Evolutionary conservation across 2,797 vertebrate species (phyloP), one percentile per base, ranked within the genome.

Genomic region (Crenuchus spilurus): DNA sequence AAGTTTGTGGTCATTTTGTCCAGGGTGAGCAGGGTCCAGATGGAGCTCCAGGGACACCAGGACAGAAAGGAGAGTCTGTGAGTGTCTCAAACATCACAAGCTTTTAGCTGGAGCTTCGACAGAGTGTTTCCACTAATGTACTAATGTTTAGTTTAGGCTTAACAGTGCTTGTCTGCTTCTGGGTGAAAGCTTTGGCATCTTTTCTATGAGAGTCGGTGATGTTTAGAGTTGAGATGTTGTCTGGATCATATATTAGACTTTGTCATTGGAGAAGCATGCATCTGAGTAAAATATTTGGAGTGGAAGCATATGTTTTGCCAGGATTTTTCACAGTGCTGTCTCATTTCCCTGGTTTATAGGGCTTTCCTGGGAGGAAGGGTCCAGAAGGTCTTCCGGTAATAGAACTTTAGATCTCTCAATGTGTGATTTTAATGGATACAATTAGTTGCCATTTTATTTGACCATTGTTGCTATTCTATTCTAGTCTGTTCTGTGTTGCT

Each of bases 351-450:
- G 30, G 20, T 66, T 83, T 66, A 9, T 39, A 97, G 95, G 96
- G 95, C 48, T 78, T 84, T 70, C 60, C 76, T 64, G 95, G 96
- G 72, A 89, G 88, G 83, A 83, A 82, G 87, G 95, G 96, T 18
- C 18, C 63, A 22, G 71, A 69, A 2, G 95, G 95, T 13, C 3
- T 66, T 11, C 90, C 90, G 93, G 96, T 96, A 82, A 31, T 8
- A 2, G 6, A 37, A 49, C 10, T 18, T 18, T 42, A 31, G 2
- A 39, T 9, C 2, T 70, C 2, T 70, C 57, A 8, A 11, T 37
- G 3, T 41, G 9, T 0, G 35, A 2, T 3, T 48, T 44, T 10
- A 48, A 22, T 28, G 51, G 24, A 28, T 52, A 10, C 26, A 14
- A 52, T 52, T 10, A 13, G 49, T 52, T 26, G 18, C 16, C 18